Base-by-base conservation (phyloP, 1,140 invertebrate species). In the Temnothorax curvispinosus region DNA sequence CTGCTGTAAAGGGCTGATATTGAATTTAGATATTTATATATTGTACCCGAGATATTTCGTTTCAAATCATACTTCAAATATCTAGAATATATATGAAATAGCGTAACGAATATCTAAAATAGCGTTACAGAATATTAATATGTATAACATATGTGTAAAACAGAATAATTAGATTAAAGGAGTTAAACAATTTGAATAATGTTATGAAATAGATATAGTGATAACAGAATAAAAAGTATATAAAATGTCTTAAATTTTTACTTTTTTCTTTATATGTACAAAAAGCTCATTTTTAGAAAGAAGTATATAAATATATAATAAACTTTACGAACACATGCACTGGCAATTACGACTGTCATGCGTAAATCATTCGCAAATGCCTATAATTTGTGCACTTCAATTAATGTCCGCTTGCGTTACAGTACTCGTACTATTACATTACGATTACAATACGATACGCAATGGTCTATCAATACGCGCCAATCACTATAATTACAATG, bases 401-500 rank as follows among this genome's bases (percentile, higher is more conserved):
- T 74, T 60, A 71, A 21, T 21, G 54, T 75, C 32, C 41, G 41
- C 18, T 60, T 75, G 80, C 80, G 54, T 82, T 82, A 82, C 78
- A 74, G 54, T 74, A 38, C 27, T 67, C 35, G 77, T 47, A 47
- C 62, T 84, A 84, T 84, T 84, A 71, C 69, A 74, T 84, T 84
- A 84, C 69, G 69, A 84, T 84, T 84, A 84, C 80, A 84, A 84
- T 84, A 60, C 69, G 69, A 74, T 75, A 60, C 54, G 69, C 69
- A 74, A 84, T 60, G 80, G 80, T 47, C 69, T 69, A 74, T 84
- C 80, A 84, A 84, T 84, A 62, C 80, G 80, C 71, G 80, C 80
- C 80, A 82, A 82, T 82, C 67, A 58, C 54, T 74, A 50, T 75
- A 84, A 84, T 84, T 84, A 60, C 80, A 75, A 72, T 38, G 62